Evolutionary conservation across 2,888 invertebrate genomes (phyloP).

Genomic region (Iselma pallidipennis): DNA sequence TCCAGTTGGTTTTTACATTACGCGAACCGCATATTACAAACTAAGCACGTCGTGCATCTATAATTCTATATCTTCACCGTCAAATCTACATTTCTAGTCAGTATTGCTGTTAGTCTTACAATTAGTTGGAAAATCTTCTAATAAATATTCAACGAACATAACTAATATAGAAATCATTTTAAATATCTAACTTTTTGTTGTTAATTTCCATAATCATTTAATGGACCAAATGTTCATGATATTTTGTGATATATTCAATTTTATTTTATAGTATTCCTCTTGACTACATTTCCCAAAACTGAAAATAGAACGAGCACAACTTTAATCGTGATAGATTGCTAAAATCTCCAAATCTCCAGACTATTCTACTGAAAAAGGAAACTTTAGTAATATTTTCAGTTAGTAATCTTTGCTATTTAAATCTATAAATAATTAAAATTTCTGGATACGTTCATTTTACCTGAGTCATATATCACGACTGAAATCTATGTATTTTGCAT

Average conservation of each 20-base stretch:
- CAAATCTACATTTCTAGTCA: slow-evolving; percentile 28
- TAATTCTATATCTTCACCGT: slow-evolving; percentile 39
- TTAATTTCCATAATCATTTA: slow-evolving; percentile 6
- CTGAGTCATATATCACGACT: not conserved
- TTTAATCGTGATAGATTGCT: slow-evolving; percentile 1
- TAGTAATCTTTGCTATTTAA: not conserved
- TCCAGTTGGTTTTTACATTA: slow-evolving; percentile 28
- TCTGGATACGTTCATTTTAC: not conserved
- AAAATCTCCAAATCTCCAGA: not conserved
- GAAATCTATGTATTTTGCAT: slow-evolving; percentile 15
- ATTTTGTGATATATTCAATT: not conserved
- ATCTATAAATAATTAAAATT: slow-evolving; percentile 7
- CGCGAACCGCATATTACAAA: slow-evolving; percentile 37
- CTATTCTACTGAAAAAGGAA: not conserved
- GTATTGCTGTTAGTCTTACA: slow-evolving; percentile 26
- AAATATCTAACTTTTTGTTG: not conserved
- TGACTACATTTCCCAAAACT: not conserved
- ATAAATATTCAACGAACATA: slow-evolving; percentile 19
- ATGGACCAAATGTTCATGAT: not conserved
- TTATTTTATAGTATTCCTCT: not conserved
- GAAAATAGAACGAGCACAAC: not conserved
- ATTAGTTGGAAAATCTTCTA: slow-evolving; percentile 26
- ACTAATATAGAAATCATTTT: slow-evolving; percentile 13
- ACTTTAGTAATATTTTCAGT: not conserved
- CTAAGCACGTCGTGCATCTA: slow-evolving; percentile 39